phyloP scores from a whole-genome alignment of 2,113 vertebrate species.

The Paedocypris sp. region DNA sequence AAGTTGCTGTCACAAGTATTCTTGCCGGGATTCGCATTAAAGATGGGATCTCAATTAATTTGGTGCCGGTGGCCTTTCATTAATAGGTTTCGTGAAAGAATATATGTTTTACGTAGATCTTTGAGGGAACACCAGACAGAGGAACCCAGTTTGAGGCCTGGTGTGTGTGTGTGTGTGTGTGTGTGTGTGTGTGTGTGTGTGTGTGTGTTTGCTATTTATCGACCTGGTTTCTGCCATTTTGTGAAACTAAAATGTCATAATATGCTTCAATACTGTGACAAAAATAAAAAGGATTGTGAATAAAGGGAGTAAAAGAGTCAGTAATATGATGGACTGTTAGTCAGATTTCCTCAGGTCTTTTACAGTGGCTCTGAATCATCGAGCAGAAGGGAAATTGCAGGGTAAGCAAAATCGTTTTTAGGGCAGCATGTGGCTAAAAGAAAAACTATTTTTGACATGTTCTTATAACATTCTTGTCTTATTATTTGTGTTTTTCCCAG shows the following conservation, averaged over 20 bases:
- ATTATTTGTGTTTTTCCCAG: too few species aligned
- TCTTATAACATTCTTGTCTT: too few species aligned
- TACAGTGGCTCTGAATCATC: constrained; percentile 15
- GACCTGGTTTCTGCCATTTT: not conserved
- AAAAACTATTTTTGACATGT: not conserved
- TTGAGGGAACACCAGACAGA: not conserved
- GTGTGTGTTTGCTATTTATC: too few species aligned
- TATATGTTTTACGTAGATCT: not conserved
- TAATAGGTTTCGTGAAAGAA: not conserved
- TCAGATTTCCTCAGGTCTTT: constrained; percentile 10
- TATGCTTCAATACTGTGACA: not conserved
- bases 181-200: not conserved
- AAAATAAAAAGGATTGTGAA: not conserved
- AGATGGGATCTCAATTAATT: constrained; percentile 1
- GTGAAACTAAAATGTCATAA: not conserved
- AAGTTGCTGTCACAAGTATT: constrained; percentile 7
- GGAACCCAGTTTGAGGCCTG: not conserved
- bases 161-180: not conserved
- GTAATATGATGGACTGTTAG: constrained; percentile 15
- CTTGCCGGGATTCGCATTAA: not conserved
- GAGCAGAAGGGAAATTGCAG: not conserved
- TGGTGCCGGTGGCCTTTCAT: not conserved
- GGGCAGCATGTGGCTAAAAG: not conserved
- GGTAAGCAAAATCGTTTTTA: constrained; percentile 7
- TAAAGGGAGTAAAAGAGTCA: not conserved